A percentile compares a stretch with the other conserved stretches of the same genome.
These are phyloP conservation scores for Uromys caudimaculatus DNA, from an alignment of 2,797 vertebrate species.

Conservation along the genomic window DNA sequence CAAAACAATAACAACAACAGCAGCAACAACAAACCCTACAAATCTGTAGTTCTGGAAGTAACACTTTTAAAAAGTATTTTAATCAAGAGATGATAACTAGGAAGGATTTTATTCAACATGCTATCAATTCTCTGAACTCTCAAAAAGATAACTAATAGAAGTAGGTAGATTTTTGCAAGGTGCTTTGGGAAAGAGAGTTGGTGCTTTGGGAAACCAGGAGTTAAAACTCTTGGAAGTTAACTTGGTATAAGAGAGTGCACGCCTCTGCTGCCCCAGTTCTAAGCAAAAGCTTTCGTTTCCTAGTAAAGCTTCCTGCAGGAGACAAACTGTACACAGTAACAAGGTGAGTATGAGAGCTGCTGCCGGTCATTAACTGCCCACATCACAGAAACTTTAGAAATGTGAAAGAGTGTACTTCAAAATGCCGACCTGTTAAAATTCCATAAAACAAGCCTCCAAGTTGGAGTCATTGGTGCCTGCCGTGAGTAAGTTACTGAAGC, in stretches of 20 bases:
- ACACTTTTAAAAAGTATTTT: slow-evolving; percentile 37
- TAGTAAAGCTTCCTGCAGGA: slow-evolving; percentile 70
- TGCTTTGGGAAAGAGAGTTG: slow-evolving; percentile 82
- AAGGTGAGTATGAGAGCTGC: slow-evolving; percentile 77
- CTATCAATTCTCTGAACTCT: slow-evolving; percentile 20
- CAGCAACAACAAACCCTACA: neutral
- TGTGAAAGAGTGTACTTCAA: slow-evolving; percentile 62
- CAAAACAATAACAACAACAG: neutral
- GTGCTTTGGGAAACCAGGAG: slow-evolving; percentile 78
- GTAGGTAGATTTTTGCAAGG: neutral
- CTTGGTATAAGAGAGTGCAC: slow-evolving; percentile 77
- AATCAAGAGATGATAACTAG: slow-evolving; percentile 10
- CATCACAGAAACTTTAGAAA: slow-evolving; percentile 58
- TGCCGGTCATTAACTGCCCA: slow-evolving; percentile 66
- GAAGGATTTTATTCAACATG: slow-evolving; percentile 14
- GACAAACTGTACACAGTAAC: slow-evolving; percentile 79
- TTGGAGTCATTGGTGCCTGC: slow-evolving; percentile 68
- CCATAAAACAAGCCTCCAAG: slow-evolving; percentile 65
- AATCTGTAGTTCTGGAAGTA: slow-evolving; percentile 10
- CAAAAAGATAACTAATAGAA: slow-evolving; percentile 29
- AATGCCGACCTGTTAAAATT: slow-evolving; percentile 71
- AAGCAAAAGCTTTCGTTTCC: slow-evolving; percentile 81
- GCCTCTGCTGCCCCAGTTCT: slow-evolving; percentile 78
- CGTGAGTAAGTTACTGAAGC: slow-evolving; percentile 62
- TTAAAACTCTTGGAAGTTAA: slow-evolving; percentile 84